Conservation (phyloP, 2,113 vertebrate species). For the Larimichthys polyactis region DNA sequence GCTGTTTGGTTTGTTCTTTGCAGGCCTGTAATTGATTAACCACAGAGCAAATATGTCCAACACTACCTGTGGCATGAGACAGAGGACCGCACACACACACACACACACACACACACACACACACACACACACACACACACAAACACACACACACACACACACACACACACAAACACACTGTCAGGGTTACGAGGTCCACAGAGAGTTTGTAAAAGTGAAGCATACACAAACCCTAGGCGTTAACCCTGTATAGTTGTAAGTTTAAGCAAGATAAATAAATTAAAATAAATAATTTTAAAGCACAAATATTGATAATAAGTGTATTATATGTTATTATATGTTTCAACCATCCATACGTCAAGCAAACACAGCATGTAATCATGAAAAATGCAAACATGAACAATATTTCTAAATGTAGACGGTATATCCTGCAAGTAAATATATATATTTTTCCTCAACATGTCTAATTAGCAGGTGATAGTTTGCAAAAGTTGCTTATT, state of each 20-base stretch:
- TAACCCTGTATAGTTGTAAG: slow-evolving; percentile 18
- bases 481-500: background rate
- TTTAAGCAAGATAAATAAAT: background rate
- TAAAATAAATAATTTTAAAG: background rate
- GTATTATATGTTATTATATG: background rate
- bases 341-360: background rate
- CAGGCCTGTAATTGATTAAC: slow-evolving; percentile 83
- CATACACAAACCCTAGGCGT: slow-evolving; percentile 27
- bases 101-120: background rate
- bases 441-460: background rate
- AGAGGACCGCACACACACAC: background rate
- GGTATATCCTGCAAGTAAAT: background rate
- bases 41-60: slow-evolving; percentile 78
- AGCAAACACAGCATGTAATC: background rate
- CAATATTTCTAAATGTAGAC: background rate
- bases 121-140: slow-evolving; percentile 18
- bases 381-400: background rate
- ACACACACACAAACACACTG: slow-evolving; percentile 52
- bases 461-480: background rate
- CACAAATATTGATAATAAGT: background rate
- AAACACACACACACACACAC: slow-evolving; percentile 42
- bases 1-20: slow-evolving; percentile 62
- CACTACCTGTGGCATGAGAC: slow-evolving; percentile 73
- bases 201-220: slow-evolving; percentile 53
- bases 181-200: slow-evolving; percentile 71